Evolutionary conservation across 1,140 invertebrate genomes (phyloP), one percentile per base, ranked within the genome.

Genomic region (Papilio machaon): DNA sequence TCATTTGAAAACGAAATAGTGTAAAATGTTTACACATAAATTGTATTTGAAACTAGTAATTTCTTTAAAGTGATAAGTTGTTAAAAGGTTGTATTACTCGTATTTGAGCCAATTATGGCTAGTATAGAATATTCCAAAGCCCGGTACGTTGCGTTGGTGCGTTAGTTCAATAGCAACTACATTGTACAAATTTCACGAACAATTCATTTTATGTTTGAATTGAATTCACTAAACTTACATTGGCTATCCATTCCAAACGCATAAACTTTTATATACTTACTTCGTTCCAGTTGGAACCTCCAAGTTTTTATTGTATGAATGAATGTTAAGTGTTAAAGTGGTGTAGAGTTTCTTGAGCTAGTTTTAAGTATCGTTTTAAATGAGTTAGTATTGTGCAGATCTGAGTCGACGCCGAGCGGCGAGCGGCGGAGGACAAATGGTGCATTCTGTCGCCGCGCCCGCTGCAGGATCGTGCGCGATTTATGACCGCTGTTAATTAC

Each of bases 351-450:
- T 76, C 43, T 52, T 54, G 38, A 52, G 38, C 74, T 9, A 81
- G 67, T 78, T 83, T 70, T 83, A 81, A 83, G 77, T 73, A 52
- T 78, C 79, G 76, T 81, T 82, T 81, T 52, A 76, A 49, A 76
- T 76, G 74, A 76, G 46, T 76, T 52, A 76, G 74, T 76, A 76
- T 35, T 76, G 46, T 76, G 30, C 47, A 76, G 19, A 17, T 52
- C 10, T 76, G 2, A 30, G 60, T 8, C 19, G 49, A 3, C 7
- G 49, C 49, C 11, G 49, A 15, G 49, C 49, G 49, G 17, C 6
- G 6, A 6, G 54, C 54, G 17, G 54, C 54, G 54, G 17, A 46
- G 43, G 74, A 76, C 74, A 54, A 76, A 76, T 76, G 47, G 74
- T 54, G 47, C 74, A 76, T 76, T 76, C 74, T 54, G 47, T 54